These are phyloP conservation scores for Gymnocephalus cernua DNA, from an alignment of 2,113 vertebrate genomes.

Conservation along the genomic window DNA sequence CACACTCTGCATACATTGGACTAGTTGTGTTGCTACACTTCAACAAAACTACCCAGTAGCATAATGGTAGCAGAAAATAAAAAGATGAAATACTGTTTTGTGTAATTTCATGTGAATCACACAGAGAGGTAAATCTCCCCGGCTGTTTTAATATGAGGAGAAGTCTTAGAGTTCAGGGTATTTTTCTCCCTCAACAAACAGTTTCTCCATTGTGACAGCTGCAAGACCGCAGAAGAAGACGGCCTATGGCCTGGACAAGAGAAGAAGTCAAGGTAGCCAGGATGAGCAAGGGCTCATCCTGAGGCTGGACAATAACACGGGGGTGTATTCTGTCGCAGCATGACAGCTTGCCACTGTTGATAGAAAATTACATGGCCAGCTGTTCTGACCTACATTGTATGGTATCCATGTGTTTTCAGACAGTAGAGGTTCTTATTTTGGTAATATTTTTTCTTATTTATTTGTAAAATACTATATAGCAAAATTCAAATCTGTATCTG, in stretches of 20 bases:
- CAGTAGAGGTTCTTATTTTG: neutral
- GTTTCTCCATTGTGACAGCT: neutral
- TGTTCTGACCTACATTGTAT: neutral
- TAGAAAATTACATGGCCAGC: neutral
- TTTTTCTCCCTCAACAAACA: neutral
- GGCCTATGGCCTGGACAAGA: neutral
- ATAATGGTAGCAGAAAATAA: neutral
- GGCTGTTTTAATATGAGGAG: neutral
- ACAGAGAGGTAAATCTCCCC: neutral
- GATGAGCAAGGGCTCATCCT: neutral
- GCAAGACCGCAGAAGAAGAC: neutral
- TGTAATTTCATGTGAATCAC: neutral
- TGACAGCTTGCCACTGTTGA: neutral
- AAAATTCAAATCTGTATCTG: neutral
- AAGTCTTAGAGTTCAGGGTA: neutral
- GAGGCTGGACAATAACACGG: neutral
- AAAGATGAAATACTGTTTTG: neutral
- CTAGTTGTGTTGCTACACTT: neutral
- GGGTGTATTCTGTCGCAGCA: neutral
- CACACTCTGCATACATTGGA: neutral
- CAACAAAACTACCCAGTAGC: neutral
- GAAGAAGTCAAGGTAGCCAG: neutral
- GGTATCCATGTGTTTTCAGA: neutral
- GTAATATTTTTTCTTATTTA: neutral
- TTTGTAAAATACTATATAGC: neutral